A percentile compares a stretch with the other conserved stretches of the same genome.
Conservation (phyloP, 2,888 invertebrate genomes). For the Polydesmus complanatus region DNA sequence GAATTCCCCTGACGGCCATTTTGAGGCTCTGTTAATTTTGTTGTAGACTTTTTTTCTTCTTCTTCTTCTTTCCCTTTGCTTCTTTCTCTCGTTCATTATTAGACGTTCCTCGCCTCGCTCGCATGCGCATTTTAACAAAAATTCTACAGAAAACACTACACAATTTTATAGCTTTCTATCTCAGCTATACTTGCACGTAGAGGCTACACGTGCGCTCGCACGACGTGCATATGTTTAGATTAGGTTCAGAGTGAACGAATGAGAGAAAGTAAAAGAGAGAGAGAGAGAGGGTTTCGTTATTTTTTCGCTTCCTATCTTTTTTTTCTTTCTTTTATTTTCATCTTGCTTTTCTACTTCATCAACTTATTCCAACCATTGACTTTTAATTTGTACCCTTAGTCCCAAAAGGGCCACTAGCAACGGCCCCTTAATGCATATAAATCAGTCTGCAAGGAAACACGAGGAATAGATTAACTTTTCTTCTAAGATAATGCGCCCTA, state of each 20-base stretch:
- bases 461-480: constrained; percentile 16
- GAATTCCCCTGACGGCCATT: constrained; percentile 8
- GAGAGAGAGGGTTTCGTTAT: constrained; percentile 20
- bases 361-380: constrained; percentile 18
- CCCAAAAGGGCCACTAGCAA: constrained; percentile 16
- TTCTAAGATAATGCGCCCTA: constrained; percentile 16
- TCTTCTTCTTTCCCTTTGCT: constrained; percentile 18
- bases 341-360: constrained; percentile 14
- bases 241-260: constrained; percentile 15
- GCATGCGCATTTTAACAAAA: constrained; percentile 15
- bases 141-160: neutral
- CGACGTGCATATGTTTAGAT: constrained; percentile 14
- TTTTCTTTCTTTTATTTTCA: neutral
- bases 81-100: constrained; percentile 17
- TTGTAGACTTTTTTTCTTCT: constrained; percentile 16
- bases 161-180: neutral
- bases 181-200: constrained; percentile 4
- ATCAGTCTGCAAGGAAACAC: constrained; percentile 14
- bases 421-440: constrained; percentile 18
- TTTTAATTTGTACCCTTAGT: constrained; percentile 18
- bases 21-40: constrained; percentile 11
- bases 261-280: constrained; percentile 19
- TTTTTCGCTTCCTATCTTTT: neutral
- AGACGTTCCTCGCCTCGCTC: constrained; percentile 16
- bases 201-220: no score